Conservation (phyloP, 1,140 invertebrate species). For the Drosophila ironensis region DNA sequence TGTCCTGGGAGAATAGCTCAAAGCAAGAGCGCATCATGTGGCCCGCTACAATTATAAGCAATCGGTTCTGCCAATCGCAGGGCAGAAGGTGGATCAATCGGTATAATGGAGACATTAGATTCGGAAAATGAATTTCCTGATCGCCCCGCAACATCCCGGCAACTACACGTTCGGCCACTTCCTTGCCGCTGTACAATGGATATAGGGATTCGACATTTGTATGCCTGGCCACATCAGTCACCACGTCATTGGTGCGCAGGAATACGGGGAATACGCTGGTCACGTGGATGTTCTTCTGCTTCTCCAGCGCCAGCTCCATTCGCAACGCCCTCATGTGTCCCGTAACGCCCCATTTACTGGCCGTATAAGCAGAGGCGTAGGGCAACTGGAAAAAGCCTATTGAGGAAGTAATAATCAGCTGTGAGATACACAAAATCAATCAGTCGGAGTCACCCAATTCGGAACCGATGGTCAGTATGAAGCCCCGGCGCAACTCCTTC, state of each 20-base stretch:
- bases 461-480: conserved; percentile 92
- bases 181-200: conserved; percentile 37
- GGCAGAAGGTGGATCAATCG: conserved; percentile 22
- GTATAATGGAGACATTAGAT: not conserved
- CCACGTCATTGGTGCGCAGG: conserved; percentile 35
- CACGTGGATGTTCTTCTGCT: conserved; percentile 39
- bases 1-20: too few relatives aligned
- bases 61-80: conserved; percentile 29
- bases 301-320: conserved; percentile 38
- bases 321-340: conserved; percentile 87
- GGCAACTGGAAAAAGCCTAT: conserved; percentile 35
- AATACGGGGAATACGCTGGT: conserved; percentile 49
- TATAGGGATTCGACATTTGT: conserved; percentile 6
- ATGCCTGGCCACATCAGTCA: conserved; percentile 1
- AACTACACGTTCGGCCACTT: conserved; percentile 35
- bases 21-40: too few relatives aligned
- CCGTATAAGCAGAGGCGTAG: conserved; percentile 83
- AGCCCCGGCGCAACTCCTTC: conserved; percentile 91
- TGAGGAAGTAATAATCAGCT: not conserved
- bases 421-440: not conserved
- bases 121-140: conserved; percentile 42
- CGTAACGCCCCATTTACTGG: conserved; percentile 88
- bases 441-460: conserved; percentile 85
- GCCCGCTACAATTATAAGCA: not conserved
- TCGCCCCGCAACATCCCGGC: conserved; percentile 50